Percentiles rank a stretch among this genome's conserved stretches.
phyloP scores from a whole-genome alignment of 2,797 vertebrate species.

The Cheirogaleus major region DNA sequence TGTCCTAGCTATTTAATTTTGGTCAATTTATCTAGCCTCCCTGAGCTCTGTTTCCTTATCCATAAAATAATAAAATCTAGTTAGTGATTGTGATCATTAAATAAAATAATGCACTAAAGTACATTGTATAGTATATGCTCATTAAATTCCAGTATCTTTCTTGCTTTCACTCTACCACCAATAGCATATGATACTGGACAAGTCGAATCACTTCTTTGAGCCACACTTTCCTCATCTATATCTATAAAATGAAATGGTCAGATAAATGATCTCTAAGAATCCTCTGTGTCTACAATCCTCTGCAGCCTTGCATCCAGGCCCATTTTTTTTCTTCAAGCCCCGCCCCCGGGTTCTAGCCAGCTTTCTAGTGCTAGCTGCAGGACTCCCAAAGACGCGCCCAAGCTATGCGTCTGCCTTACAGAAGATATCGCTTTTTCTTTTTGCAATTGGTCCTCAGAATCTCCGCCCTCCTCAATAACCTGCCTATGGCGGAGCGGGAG shows the following conservation, averaged over 20 bases:
- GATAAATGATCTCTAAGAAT: neutral
- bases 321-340: neutral
- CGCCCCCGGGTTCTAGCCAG: neutral
- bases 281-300: neutral
- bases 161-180: neutral
- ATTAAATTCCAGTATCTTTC: neutral
- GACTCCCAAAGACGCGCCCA: neutral
- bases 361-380: neutral
- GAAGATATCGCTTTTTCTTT: neutral
- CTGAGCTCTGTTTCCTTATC: constrained; percentile 16
- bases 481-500: neutral
- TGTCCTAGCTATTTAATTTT: constrained; percentile 11
- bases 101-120: neutral
- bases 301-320: neutral
- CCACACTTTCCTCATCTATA: neutral
- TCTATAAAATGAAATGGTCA: neutral
- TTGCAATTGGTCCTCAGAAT: constrained; percentile 56
- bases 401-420: neutral
- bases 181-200: neutral
- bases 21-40: neutral
- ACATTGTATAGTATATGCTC: neutral
- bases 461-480: constrained; percentile 25
- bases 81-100: constrained; percentile 19
- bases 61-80: constrained; percentile 24
- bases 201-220: neutral